phyloP scores from a whole-genome alignment of 37 sponge, comb jelly and placozoan genomes.

The Mnemiopsis leidyi region DNA sequence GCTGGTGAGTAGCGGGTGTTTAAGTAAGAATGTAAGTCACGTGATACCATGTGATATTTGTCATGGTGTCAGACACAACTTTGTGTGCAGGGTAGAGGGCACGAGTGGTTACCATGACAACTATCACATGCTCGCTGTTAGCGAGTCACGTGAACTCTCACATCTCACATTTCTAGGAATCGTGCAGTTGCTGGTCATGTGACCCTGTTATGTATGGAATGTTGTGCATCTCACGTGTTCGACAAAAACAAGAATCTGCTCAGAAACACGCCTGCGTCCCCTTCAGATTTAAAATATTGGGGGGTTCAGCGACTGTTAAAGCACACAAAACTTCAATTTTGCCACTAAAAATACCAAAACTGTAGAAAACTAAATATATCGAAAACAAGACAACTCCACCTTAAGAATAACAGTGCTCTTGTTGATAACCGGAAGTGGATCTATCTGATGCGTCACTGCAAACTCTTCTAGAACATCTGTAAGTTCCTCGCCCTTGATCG shows the following conservation, averaged over 20 bases:
- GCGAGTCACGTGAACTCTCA: neutral
- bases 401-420: slow-evolving; percentile 46
- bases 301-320: too few relatives aligned
- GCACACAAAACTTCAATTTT: too few relatives aligned
- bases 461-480: slow-evolving; percentile 43
- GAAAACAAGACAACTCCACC: too few relatives aligned
- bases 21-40: neutral
- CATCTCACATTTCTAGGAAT: neutral
- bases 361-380: too few relatives aligned
- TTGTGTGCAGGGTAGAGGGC: neutral
- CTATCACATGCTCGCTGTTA: neutral
- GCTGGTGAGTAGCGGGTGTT: neutral
- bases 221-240: too few relatives aligned
- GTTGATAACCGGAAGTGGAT: slow-evolving; percentile 35
- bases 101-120: neutral
- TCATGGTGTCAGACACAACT: neutral
- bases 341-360: too few relatives aligned
- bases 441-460: slow-evolving; percentile 11
- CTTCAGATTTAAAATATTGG: too few relatives aligned
- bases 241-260: too few relatives aligned
- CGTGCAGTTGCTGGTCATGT: neutral
- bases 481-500: slow-evolving; percentile 39
- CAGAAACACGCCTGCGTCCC: too few relatives aligned
- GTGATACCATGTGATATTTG: neutral
- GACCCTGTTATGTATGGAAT: too few relatives aligned